Percentiles rank a stretch among this genome's conserved stretches.
Conservation (phyloP, 64 coral and sea anemone species). For the Actinia equina region DNA sequence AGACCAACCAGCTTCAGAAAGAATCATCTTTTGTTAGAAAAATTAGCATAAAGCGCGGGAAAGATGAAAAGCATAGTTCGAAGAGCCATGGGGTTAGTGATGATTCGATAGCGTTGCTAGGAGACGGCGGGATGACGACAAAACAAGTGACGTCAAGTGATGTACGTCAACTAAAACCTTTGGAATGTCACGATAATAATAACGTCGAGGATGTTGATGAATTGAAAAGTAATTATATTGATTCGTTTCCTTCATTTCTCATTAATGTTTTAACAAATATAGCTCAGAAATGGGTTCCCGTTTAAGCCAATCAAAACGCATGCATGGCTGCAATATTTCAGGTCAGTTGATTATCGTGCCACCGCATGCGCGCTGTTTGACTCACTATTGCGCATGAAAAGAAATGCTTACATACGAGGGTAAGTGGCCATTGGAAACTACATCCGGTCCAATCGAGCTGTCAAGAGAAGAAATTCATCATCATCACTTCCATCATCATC, state of each 20-base stretch:
- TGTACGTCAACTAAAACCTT: neutral
- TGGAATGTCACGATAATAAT: neutral
- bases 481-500: no score
- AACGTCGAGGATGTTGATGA: neutral
- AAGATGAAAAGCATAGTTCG: neutral
- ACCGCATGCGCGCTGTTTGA: no score
- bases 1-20: neutral
- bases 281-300: no score
- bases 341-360: no score
- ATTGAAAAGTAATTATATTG: neutral
- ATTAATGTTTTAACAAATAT: no score
- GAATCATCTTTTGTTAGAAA: neutral
- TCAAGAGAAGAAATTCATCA: no score
- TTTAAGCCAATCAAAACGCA: no score
- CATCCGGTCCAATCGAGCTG: no score
- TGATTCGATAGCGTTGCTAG: slow-evolving; percentile 1
- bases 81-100: neutral
- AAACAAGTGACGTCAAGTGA: neutral
- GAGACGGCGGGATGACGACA: neutral
- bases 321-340: no score
- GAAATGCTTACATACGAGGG: no score
- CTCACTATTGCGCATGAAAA: no score
- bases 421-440: no score
- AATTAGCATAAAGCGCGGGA: slow-evolving; percentile 17
- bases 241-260: neutral